Evolutionary conservation across 2,888 invertebrate species (phyloP).

Genomic region (Sinhomidia bicolor): DNA sequence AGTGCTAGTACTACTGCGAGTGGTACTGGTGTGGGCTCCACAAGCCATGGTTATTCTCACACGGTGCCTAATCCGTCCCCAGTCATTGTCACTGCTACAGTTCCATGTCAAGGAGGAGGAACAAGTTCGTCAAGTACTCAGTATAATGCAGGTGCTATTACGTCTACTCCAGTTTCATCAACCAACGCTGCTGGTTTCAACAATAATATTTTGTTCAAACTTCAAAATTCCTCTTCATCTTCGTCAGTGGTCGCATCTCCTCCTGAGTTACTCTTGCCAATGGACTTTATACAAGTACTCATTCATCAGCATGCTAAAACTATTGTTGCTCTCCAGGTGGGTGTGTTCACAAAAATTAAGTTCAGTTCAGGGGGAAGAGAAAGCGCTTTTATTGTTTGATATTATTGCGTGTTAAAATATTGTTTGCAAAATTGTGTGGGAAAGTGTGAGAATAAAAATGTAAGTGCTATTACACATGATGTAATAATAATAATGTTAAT

Average conservation of each 20-base stretch:
- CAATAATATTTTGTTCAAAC: constrained; percentile 61
- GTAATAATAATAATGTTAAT: constrained; percentile 1
- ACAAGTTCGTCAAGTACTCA: constrained; percentile 46
- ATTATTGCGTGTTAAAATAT: too few relatives aligned
- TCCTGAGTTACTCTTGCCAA: constrained; percentile 70
- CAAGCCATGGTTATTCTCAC: constrained; percentile 71
- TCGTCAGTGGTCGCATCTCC: constrained; percentile 64
- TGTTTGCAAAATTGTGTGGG: neutral
- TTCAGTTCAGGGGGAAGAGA: too few relatives aligned
- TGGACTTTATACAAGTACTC: constrained; percentile 80
- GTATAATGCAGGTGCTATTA: constrained; percentile 70
- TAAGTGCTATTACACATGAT: constrained; percentile 22
- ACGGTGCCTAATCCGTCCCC: constrained; percentile 63
- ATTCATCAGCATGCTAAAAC: constrained; percentile 80
- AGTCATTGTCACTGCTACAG: constrained; percentile 56
- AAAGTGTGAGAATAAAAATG: neutral
- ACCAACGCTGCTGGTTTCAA: constrained; percentile 63
- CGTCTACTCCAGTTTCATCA: constrained; percentile 63
- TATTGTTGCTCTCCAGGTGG: constrained; percentile 79
- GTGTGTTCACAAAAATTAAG: neutral
- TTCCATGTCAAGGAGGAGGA: constrained; percentile 67
- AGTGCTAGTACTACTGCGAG: constrained; percentile 50
- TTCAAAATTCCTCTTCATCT: constrained; percentile 68
- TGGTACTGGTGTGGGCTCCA: constrained; percentile 57
- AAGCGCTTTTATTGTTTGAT: neutral